These are phyloP conservation scores for Leptobrachium leishanense DNA, from an alignment of 2,113 vertebrate species.

Conservation along the genomic window DNA sequence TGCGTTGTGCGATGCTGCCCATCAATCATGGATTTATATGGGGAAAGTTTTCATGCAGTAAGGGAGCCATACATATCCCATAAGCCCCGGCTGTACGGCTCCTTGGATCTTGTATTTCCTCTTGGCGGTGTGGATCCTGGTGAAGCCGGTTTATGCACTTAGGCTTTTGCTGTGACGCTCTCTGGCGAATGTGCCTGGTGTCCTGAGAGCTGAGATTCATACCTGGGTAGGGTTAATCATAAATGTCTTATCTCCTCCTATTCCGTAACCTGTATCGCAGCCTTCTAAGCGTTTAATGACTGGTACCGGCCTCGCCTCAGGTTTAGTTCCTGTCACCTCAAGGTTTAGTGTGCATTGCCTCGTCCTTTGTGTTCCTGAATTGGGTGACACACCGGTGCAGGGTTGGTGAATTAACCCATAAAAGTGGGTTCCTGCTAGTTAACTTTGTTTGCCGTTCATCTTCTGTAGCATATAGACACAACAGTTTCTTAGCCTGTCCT, in stretches of 20 bases:
- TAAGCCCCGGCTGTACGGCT: too few relatives aligned
- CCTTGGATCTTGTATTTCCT: too few relatives aligned
- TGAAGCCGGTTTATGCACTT: too few relatives aligned
- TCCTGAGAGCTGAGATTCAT: too few relatives aligned
- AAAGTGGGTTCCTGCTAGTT: neutral
- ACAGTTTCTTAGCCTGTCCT: neutral
- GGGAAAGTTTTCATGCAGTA: too few relatives aligned
- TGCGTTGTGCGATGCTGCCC: too few relatives aligned
- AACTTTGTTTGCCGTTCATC: neutral
- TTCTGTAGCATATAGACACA: neutral
- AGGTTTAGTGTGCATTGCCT: neutral
- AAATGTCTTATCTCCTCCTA: neutral
- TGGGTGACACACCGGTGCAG: conserved; percentile 9
- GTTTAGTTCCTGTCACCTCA: neutral
- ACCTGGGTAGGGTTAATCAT: too few relatives aligned
- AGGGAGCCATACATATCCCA: too few relatives aligned
- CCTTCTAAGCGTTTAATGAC: neutral
- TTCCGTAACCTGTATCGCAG: neutral
- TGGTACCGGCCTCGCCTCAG: neutral
- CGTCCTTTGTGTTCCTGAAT: conserved; percentile 4
- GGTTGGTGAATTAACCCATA: neutral
- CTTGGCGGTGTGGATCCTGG: too few relatives aligned
- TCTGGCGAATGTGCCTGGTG: too few relatives aligned
- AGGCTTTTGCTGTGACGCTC: too few relatives aligned
- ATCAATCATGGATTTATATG: too few relatives aligned